Evolutionary conservation across 2,113 vertebrate species (phyloP), one percentile per base, ranked within the genome.

Genomic region (Thamnaconus septentrionalis): DNA sequence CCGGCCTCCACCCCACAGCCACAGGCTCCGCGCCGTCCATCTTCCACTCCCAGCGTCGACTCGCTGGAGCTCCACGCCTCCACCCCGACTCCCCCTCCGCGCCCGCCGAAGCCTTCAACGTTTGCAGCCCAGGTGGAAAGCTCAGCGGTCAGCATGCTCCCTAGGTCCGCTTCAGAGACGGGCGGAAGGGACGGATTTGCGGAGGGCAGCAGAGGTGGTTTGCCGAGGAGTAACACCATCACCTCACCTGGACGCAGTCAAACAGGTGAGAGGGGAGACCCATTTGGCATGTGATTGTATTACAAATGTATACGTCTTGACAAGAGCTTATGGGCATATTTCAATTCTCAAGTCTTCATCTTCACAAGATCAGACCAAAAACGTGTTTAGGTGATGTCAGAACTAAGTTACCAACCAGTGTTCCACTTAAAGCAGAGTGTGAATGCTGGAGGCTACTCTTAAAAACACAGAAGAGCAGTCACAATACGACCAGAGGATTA

Each of bases 31-130:
- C 61, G 43, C 3, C 78, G 76, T 1, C 80, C 58, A 0, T 82
- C 80, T 5, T 82, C 88, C 0, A 81, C 88, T 8, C 82, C 86
- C 0, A 83, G 73, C 3, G 69, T 80, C 44, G 80, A 84, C 46
- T 75, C 76, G 7, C 9, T 78, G 0, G 80, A 85, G 68, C 72
- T 80, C 51, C 73, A 57, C 18, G 44, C 75, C 5, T 61, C 75
- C 8, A 50, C 71, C 10, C 74, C 76, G 0, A 52, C 71, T 43
- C 82, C 85, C 10, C 87, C 88, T n/a, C 88, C 88, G 1, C 84
- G 87, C 0, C 88, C 88, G 0, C 88, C 87, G 0, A 90, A 90
- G 42, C 87, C 88, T 3, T 8, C 11, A 0, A 31, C 7, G 43
- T 3, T 62, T 3, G 41, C 74, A 4, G 61, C 61, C 41, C 81